Conservation (phyloP, 2,888 invertebrate species). For the Drosophila koepferae region DNA sequence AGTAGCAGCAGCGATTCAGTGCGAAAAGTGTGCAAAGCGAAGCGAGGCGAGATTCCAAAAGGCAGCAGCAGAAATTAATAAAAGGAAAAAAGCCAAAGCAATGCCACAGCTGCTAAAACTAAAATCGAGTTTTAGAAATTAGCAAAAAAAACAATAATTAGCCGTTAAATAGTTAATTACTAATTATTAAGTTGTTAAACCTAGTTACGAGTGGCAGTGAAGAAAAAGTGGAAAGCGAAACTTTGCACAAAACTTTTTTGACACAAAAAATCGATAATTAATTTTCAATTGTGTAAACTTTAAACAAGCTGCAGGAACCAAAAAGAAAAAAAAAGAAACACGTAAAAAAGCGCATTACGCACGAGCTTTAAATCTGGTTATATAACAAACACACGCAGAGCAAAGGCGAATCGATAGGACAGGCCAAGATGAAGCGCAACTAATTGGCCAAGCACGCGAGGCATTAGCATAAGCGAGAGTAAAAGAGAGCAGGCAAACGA, state of each 20-base stretch:
- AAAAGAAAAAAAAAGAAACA: neutral
- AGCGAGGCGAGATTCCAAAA: slow-evolving; percentile 35
- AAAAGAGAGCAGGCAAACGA: neutral
- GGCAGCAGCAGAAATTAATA: slow-evolving; percentile 38
- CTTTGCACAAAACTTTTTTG: neutral
- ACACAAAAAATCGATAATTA: slow-evolving; percentile 8
- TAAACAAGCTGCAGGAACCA: neutral
- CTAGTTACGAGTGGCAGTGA: slow-evolving; percentile 26
- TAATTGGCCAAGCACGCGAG: slow-evolving; percentile 22
- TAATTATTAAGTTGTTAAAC: slow-evolving; percentile 21
- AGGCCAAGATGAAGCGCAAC: slow-evolving; percentile 46
- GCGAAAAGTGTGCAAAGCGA: slow-evolving; percentile 61
- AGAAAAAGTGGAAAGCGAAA: neutral
- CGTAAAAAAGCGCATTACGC: slow-evolving; percentile 2
- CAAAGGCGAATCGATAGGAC: slow-evolving; percentile 52
- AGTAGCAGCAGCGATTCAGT: slow-evolving; percentile 35
- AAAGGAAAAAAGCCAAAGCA: slow-evolving; percentile 12
- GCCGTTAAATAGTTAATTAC: slow-evolving; percentile 20
- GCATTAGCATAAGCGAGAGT: slow-evolving; percentile 13
- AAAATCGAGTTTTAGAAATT: slow-evolving; percentile 1
- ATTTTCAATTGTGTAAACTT: slow-evolving; percentile 7
- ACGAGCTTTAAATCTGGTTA: slow-evolving; percentile 35
- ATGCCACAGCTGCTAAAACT: slow-evolving; percentile 15
- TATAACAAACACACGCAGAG: slow-evolving; percentile 44
- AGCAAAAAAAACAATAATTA: slow-evolving; percentile 18